Conservation (phyloP, 2,113 vertebrate genomes). For the Hirundichthys speculiger region DNA sequence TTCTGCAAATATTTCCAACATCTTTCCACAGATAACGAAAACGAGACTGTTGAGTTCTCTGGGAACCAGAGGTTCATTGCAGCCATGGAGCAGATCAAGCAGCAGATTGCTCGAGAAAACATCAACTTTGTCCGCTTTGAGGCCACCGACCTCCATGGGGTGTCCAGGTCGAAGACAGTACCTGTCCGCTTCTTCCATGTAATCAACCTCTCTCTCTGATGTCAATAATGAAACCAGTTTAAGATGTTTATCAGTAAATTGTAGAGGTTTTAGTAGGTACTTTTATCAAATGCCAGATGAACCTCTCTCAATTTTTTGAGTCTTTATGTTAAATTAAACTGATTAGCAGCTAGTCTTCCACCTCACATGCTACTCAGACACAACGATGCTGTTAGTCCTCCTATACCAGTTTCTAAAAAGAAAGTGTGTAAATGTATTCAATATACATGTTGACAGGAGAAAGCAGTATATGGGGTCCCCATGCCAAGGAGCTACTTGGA, state of each 20-base stretch:
- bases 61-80: constrained; percentile 74
- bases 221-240: too few relatives aligned
- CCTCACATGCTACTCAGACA: too few relatives aligned
- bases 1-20: constrained; percentile 32
- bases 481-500: constrained; percentile 94
- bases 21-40: constrained; percentile 71
- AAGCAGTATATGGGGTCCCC: constrained; percentile 86
- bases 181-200: constrained; percentile 93
- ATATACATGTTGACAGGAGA: constrained; percentile 82
- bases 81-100: constrained; percentile 89
- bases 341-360: too few relatives aligned
- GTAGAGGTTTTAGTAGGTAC: background rate
- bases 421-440: background rate
- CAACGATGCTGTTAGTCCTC: background rate
- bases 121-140: constrained; percentile 92
- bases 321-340: too few relatives aligned
- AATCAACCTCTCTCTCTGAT: constrained; percentile 31
- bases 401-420: background rate
- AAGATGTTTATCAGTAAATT: too few relatives aligned
- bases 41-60: constrained; percentile 59
- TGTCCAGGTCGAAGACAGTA: constrained; percentile 92
- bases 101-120: constrained; percentile 87
- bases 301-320: too few relatives aligned
- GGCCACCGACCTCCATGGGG: constrained; percentile 91
- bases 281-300: background rate